Conservation (phyloP, 1,140 invertebrate genomes). For the Formica selysi region DNA sequence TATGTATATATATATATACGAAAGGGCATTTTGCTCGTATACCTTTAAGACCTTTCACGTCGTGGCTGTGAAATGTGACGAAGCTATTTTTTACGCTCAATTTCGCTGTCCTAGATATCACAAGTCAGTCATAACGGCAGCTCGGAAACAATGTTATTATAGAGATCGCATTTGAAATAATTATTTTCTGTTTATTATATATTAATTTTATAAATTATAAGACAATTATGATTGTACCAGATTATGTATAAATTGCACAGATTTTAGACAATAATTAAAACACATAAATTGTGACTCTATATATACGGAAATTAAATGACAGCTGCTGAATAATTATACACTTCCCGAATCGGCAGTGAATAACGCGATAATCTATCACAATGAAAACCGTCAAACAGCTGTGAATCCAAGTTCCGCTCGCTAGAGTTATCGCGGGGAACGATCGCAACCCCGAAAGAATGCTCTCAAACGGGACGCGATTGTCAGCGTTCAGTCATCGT, state of each 20-base stretch:
- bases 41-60: slow-evolving; percentile 38
- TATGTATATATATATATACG: neutral
- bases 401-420: slow-evolving; percentile 37
- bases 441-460: slow-evolving; percentile 63
- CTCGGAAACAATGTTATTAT: neutral
- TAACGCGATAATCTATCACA: neutral
- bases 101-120: slow-evolving; percentile 16
- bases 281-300: neutral
- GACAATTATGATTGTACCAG: neutral
- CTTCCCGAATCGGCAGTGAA: neutral
- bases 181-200: neutral
- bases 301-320: neutral
- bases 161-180: neutral
- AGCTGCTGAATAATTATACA: slow-evolving; percentile 18
- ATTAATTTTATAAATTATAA: slow-evolving; percentile 4
- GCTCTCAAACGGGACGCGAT: slow-evolving; percentile 70
- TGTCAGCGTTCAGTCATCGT: slow-evolving; percentile 72
- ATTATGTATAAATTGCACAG: neutral
- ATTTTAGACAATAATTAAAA: neutral
- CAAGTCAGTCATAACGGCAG: neutral
- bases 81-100: slow-evolving; percentile 42
- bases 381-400: slow-evolving; percentile 8
- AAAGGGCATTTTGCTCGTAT: neutral
- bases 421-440: slow-evolving; percentile 14
- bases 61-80: slow-evolving; percentile 14